Evolutionary conservation across 1,140 invertebrate genomes (phyloP), one percentile per base, ranked within the genome.

Genomic region (Solenopsis invicta): DNA sequence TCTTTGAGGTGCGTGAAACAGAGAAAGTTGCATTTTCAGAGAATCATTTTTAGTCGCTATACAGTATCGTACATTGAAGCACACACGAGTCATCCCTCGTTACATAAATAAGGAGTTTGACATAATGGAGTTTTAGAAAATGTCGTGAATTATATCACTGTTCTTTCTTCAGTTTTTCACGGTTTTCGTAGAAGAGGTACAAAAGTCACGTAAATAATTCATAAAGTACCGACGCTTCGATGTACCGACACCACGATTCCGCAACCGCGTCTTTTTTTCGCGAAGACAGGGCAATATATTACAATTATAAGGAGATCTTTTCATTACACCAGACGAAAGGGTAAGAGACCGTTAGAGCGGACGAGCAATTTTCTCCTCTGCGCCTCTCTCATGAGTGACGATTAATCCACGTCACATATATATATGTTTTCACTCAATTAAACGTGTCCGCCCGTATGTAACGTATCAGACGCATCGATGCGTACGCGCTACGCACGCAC

Each of bases 381-480:
- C n/a, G 37, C 6, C 29, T 71, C 80, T 71, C 77, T 56, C 50
- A 50, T 4, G 37, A 21, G 41, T 34, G 41, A 59, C n/a, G 24
- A 82, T 81, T 71, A 71, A 81, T 48, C 6, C 12, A 71, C 9
- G 41, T 74, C 69, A 61, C 24, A 61, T n/a, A n/a, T 29, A 29
- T 74, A 84, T n/a, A 84, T 50, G 10, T 84, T 84, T 84, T 62
- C 41, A 74, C 50, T 81, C 54, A 37, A 74, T 75, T 84, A 37
- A 84, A 29, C 69, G 37, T 72, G 61, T 84, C 71, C 56, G 41
- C 69, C 54, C 41, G 41, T 82, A 50, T 61, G 13, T 74, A 21
- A 48, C 59, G 21, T 34, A 69, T 54, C 48, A 71, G 21, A 69
- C 37, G 37, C 77, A 10, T 21, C 48, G 29, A 24, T 29, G 59